Percentiles rank a stretch among this genome's conserved stretches.
Conservation (phyloP, 92 coral and sea anemone genomes). For the Epizoanthus illoricatus region DNA sequence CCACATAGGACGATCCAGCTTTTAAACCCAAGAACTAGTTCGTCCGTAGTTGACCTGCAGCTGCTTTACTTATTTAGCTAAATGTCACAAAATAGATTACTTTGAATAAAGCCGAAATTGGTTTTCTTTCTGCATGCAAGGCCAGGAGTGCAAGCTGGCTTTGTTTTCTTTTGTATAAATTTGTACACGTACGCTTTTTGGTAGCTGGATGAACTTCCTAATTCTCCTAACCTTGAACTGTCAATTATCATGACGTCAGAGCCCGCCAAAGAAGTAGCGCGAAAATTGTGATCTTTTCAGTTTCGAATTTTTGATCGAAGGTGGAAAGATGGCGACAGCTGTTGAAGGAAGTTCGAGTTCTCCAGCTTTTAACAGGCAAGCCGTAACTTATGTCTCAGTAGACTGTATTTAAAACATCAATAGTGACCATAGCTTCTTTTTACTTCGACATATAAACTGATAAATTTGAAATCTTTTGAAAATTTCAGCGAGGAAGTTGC, state of each 20-base stretch:
- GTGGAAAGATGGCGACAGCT: conserved; percentile 29
- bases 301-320: conserved; percentile 25
- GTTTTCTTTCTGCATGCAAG: no score
- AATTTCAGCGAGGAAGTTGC: conserved; percentile 78
- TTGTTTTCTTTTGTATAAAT: no score
- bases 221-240: conserved; percentile 6
- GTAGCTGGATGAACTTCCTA: background rate
- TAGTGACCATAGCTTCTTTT: background rate
- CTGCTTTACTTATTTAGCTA: no score
- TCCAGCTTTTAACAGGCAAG: conserved; percentile 33
- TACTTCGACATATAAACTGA: conserved; percentile 5
- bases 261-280: conserved; percentile 95
- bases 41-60: no score
- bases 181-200: no score
- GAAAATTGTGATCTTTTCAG: conserved; percentile 55
- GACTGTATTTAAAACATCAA: background rate
- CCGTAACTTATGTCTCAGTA: background rate
- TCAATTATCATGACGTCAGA: conserved; percentile 60
- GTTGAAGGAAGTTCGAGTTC: conserved; percentile 11
- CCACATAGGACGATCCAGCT: no score
- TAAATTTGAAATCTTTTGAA: background rate
- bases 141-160: no score
- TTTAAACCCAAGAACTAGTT: no score
- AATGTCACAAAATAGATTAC: no score
- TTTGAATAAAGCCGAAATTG: no score